Conservation (phyloP, 1,140 invertebrate species). For the Nephotettix cincticeps region DNA sequence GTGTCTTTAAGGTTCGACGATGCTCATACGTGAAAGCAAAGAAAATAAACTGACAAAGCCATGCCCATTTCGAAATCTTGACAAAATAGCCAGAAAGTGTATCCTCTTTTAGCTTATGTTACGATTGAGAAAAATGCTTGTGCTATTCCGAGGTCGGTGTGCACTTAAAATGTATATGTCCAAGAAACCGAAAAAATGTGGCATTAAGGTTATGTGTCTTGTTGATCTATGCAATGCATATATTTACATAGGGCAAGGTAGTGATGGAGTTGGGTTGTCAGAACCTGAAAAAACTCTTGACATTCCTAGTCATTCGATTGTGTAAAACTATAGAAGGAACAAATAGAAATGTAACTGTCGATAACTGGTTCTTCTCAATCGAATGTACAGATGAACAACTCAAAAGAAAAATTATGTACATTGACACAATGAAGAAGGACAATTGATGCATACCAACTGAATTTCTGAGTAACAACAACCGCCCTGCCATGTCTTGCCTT, state of each 20-base stretch:
- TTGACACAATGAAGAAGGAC: constrained; percentile 40
- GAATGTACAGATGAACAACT: constrained; percentile 42
- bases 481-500: neutral
- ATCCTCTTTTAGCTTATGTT: no score
- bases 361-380: constrained; percentile 47
- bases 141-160: neutral
- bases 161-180: neutral
- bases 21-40: no score
- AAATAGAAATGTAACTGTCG: constrained; percentile 42
- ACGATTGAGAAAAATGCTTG: neutral
- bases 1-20: no score
- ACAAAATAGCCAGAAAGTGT: no score
- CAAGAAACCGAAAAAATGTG: constrained; percentile 7
- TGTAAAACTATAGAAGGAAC: constrained; percentile 30
- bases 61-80: no score
- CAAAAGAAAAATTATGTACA: constrained; percentile 29
- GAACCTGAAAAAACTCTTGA: constrained; percentile 10
- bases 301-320: constrained; percentile 27
- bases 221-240: neutral
- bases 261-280: constrained; percentile 3
- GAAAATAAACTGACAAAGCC: no score
- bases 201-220: neutral
- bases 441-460: constrained; percentile 46
- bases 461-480: neutral
- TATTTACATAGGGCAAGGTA: constrained; percentile 17